Base-by-base conservation (phyloP, 2,888 invertebrate genomes). In the Deilephila porcellus region DNA sequence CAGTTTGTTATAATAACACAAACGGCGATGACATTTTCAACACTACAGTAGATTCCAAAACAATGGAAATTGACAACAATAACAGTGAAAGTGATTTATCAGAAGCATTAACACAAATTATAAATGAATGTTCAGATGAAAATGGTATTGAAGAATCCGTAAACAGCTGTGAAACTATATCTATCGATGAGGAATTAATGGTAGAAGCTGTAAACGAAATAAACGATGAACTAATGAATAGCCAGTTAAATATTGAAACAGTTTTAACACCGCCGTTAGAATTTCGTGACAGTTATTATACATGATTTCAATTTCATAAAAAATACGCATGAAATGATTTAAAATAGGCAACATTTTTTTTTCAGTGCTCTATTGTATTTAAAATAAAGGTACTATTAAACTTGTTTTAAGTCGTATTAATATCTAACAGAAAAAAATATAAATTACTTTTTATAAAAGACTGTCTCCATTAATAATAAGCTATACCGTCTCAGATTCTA, bases 51-150 rank as follows among this genome's bases (percentile, higher is more conserved):
- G 37, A 71, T 8, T 32, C 17, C 34, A 45, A 71, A 25, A 60
- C 29, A 7, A 60, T 25, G 20, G 20, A 60, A 53, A 56, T 37
- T 34, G 62, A 63, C 8, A 62, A 17, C 25, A 53, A 17, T 32
- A 19, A 25, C 37, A 52, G 76, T 59, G 79, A 82, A 25, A 76
- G 71, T 76, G 89, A 90, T 77, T 83, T 89, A 73, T 91, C 91
- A 53, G 90, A 90, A 76, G 92, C 91, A 14, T 73, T 86, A 37
- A 94, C 94, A 20, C 93, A 93, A 87, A 79, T 92, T 6, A 83
- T 94, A 70, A 88, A 87, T 79, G 88, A 90, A 76, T 85, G 78
- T 78, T 84, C 85, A n/a, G 64, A 76, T 25, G 78, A 82, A 71
- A 81, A 77, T 37, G 77, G 71, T 56, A 59, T 29, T 52, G 75